Conservation (phyloP, 2,797 vertebrate species). For the Pelodytes ibericus region DNA sequence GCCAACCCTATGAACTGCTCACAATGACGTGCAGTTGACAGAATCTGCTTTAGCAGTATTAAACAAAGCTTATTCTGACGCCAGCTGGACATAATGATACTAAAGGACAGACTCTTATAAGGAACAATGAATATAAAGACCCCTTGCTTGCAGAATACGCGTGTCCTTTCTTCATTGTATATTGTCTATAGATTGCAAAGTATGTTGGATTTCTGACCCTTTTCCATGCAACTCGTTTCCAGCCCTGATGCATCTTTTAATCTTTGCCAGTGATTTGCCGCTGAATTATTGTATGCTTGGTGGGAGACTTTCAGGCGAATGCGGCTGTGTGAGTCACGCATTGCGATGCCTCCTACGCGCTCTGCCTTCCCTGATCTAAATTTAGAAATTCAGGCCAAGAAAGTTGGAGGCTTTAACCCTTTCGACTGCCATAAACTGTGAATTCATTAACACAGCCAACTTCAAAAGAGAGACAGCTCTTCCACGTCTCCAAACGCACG, state of each 20-base stretch:
- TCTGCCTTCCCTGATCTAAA: constrained; percentile 51
- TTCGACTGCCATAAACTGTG: constrained; percentile 5
- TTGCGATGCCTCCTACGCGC: constrained; percentile 52
- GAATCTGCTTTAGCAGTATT: background rate
- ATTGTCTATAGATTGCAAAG: background rate
- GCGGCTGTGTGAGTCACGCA: constrained; percentile 53
- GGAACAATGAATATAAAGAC: constrained; percentile 6
- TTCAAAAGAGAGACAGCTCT: background rate
- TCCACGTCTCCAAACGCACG: background rate
- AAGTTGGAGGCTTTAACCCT: constrained; percentile 52
- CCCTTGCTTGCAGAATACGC: background rate
- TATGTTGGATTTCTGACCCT: background rate
- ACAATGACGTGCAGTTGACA: background rate
- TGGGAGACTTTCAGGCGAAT: constrained; percentile 51
- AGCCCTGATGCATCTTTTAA: constrained; percentile 42
- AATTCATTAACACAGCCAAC: constrained; percentile 20
- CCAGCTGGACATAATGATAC: background rate
- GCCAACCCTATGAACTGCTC: background rate
- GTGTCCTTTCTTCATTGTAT: background rate
- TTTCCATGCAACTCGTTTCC: constrained; percentile 5
- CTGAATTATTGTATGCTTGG: constrained; percentile 50
- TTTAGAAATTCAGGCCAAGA: constrained; percentile 55
- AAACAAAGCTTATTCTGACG: background rate
- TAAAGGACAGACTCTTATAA: constrained; percentile 5
- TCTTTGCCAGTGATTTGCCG: constrained; percentile 46